These are phyloP conservation scores for Cepphus grylle DNA, from an alignment of 2,113 vertebrate species.

Conservation along the genomic window DNA sequence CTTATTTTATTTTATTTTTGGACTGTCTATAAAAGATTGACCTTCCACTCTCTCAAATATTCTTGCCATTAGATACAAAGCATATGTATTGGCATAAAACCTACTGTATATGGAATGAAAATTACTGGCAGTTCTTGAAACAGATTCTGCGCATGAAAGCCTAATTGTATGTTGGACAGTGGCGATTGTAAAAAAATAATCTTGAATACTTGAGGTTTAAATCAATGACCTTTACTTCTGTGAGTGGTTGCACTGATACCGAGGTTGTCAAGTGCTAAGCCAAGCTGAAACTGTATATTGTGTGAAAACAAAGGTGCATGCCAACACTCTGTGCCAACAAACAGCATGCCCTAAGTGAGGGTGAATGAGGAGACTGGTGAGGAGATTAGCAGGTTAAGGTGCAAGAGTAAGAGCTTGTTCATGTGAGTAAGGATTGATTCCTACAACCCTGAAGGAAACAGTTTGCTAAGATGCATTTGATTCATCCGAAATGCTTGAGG, in stretches of 20 bases:
- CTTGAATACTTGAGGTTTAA: neutral
- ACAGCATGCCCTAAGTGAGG: neutral
- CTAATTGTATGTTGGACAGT: slow-evolving; percentile 42
- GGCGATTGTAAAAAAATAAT: neutral
- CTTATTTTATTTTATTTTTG: slow-evolving; percentile 12
- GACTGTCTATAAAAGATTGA: slow-evolving; percentile 23
- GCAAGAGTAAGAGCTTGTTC: neutral
- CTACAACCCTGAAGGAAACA: neutral
- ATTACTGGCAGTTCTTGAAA: slow-evolving; percentile 57
- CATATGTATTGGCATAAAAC: slow-evolving; percentile 48
- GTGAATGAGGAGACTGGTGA: neutral
- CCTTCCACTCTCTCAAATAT: slow-evolving; percentile 3
- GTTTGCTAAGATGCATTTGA: neutral
- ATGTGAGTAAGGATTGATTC: neutral
- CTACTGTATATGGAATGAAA: neutral
- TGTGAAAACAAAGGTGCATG: slow-evolving; percentile 22
- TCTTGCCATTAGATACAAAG: slow-evolving; percentile 25
- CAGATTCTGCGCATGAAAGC: slow-evolving; percentile 4
- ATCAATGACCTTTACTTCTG: slow-evolving; percentile 30
- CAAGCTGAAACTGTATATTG: slow-evolving; percentile 24
- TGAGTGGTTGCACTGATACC: slow-evolving; percentile 10
- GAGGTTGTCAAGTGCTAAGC: slow-evolving; percentile 13
- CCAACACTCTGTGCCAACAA: slow-evolving; percentile 1
- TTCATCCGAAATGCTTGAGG: neutral
- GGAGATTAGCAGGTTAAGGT: slow-evolving; percentile 12